phyloP scores from a whole-genome alignment of 2,797 vertebrate genomes.

The Zalophus californianus region DNA sequence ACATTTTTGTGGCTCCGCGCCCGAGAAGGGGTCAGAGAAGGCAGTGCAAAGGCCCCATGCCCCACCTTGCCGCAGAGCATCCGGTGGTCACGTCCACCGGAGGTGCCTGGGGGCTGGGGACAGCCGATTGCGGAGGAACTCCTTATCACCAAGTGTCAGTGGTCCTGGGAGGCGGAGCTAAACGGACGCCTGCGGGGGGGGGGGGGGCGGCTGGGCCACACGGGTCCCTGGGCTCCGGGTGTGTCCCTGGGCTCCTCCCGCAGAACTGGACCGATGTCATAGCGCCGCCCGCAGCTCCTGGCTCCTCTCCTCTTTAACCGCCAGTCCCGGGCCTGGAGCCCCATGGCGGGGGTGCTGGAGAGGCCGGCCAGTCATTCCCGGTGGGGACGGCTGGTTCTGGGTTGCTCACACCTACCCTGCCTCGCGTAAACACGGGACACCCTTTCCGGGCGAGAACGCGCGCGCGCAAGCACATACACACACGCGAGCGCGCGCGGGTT shows the following conservation, averaged over 20 bases:
- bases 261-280: slow-evolving; percentile 25
- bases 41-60: slow-evolving; percentile 39
- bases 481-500: background rate
- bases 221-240: background rate
- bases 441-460: background rate
- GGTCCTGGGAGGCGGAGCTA: slow-evolving; percentile 26
- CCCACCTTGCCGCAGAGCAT: slow-evolving; percentile 56
- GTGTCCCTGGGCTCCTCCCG: background rate
- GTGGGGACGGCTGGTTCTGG: background rate
- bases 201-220: slow-evolving; percentile 37
- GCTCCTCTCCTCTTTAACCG: background rate
- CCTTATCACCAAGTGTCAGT: slow-evolving; percentile 69
- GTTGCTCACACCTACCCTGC: background rate
- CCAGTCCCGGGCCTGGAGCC: background rate
- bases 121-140: slow-evolving; percentile 51
- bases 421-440: background rate
- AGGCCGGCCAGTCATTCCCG: background rate
- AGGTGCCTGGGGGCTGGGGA: slow-evolving; percentile 62
- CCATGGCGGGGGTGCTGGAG: background rate
- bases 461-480: background rate
- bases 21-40: slow-evolving; percentile 31
- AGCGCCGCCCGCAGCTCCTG: background rate
- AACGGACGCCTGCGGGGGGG: background rate
- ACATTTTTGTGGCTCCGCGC: background rate
- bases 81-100: slow-evolving; percentile 65